Conservation (phyloP, 2,888 invertebrate genomes). For the Polydrusus cervinus region DNA sequence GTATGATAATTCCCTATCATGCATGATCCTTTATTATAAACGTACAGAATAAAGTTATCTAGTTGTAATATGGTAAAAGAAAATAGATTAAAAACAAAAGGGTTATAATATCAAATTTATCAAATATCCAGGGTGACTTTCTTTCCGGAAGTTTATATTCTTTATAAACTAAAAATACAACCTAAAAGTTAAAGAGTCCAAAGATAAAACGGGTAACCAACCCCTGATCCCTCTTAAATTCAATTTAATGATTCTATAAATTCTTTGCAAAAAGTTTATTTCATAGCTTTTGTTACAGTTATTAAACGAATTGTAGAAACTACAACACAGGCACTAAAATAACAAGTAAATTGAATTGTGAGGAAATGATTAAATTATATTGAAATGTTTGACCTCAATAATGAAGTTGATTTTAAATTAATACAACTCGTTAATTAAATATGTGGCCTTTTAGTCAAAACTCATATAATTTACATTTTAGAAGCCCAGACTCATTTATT, state of each 20-base stretch:
- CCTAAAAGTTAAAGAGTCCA: too few relatives aligned
- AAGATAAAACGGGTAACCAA: too few relatives aligned
- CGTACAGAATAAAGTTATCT: too few relatives aligned
- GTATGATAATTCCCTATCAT: too few relatives aligned
- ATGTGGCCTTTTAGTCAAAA: constrained; percentile 1
- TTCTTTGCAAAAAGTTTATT: not conserved
- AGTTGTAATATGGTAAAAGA: too few relatives aligned
- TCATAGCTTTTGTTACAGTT: not conserved
- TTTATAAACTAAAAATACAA: too few relatives aligned
- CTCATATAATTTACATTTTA: constrained; percentile 7
- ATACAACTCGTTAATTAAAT: not conserved
- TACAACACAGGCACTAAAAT: not conserved
- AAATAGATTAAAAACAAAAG: too few relatives aligned
- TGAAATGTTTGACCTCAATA: too few relatives aligned
- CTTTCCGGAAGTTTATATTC: too few relatives aligned
- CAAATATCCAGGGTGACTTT: too few relatives aligned
- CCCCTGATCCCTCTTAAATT: constrained; percentile 16
- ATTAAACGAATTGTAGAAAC: not conserved
- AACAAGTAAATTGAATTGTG: not conserved
- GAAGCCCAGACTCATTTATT: not conserved
- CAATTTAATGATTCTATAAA: not conserved
- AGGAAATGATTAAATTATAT: not conserved
- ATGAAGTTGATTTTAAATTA: not conserved
- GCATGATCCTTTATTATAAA: too few relatives aligned
- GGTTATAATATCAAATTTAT: too few relatives aligned